phyloP scores from a whole-genome alignment of 2,888 invertebrate species.

The Anticlea derivata region DNA sequence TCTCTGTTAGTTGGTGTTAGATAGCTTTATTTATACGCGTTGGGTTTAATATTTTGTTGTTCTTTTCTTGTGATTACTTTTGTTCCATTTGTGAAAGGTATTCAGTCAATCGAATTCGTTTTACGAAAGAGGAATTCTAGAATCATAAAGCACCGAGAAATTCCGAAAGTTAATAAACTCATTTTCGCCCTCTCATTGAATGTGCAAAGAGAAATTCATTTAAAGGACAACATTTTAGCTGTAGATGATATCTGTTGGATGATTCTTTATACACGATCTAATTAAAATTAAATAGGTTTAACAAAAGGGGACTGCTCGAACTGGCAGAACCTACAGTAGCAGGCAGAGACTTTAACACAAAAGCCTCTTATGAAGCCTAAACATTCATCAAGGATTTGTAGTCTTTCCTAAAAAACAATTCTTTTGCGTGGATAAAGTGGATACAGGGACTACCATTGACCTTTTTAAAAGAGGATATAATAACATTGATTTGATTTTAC shows the following conservation, averaged over 20 bases:
- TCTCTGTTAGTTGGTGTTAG: no score
- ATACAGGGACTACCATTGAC: background rate
- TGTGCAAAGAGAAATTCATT: slow-evolving; percentile 23
- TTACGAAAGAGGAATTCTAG: background rate
- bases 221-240: slow-evolving; percentile 16
- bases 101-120: no score
- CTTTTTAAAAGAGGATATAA: background rate
- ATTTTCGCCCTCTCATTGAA: no score
- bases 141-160: background rate
- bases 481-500: slow-evolving; percentile 6
- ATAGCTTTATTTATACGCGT: no score
- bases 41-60: background rate
- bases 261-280: background rate
- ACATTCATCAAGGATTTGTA: no score
- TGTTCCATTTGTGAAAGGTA: no score
- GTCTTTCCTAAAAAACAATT: background rate
- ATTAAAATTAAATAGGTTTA: background rate
- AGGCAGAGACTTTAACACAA: no score
- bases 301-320: no score
- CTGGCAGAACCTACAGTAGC: no score
- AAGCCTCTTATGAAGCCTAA: no score
- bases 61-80: no score
- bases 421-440: background rate
- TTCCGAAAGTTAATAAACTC: slow-evolving; percentile 23
- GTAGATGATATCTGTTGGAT: background rate